These are phyloP conservation scores for Drosophila peninsularis DNA, from an alignment of 2,888 invertebrate species.

Conservation along the genomic window DNA sequence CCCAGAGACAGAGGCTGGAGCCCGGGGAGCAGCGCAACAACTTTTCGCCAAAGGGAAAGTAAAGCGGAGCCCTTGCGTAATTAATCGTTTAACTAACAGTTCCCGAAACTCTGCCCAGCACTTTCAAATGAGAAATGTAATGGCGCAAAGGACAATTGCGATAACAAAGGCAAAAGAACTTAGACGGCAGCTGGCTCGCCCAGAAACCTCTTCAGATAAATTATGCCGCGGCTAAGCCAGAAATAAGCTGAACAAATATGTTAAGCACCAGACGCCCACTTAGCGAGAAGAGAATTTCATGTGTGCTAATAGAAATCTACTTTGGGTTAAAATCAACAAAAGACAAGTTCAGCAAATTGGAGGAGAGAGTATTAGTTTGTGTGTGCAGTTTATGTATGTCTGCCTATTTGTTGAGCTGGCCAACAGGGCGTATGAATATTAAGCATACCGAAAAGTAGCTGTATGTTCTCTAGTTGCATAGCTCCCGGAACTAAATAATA, in stretches of 20 bases:
- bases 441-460: too few species aligned
- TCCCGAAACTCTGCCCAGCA: conserved; percentile 47
- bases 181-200: conserved; percentile 6
- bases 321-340: background rate
- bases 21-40: background rate
- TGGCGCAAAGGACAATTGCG: conserved; percentile 56
- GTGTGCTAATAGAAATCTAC: background rate
- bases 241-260: conserved; percentile 31
- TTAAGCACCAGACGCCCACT: background rate
- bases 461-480: too few species aligned
- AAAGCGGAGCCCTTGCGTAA: conserved; percentile 64
- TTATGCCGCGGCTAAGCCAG: conserved; percentile 23
- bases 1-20: background rate
- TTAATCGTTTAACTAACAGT: conserved; percentile 75
- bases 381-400: too few species aligned
- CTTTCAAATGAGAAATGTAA: conserved; percentile 54
- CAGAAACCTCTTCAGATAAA: conserved; percentile 20
- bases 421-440: too few species aligned
- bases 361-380: background rate
- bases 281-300: conserved; percentile 9
- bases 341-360: background rate
- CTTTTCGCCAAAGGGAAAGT: conserved; percentile 23
- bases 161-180: conserved; percentile 47
- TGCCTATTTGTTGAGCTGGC: too few species aligned
- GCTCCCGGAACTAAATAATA: too few species aligned